These are phyloP conservation scores for Cisticola juncidis DNA, from an alignment of 2,113 vertebrate species.

Conservation along the genomic window DNA sequence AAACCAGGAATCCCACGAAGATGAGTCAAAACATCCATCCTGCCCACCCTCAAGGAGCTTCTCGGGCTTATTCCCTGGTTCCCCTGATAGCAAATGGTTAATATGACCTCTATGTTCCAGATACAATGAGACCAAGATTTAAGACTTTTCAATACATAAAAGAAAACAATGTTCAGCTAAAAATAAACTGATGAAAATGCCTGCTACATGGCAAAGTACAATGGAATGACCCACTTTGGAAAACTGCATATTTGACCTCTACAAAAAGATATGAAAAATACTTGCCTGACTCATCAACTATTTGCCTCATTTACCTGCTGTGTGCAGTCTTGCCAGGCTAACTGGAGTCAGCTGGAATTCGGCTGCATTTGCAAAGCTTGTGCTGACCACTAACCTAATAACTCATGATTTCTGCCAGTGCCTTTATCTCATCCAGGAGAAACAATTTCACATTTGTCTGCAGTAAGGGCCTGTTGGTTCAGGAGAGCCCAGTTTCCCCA, in stretches of 20 bases:
- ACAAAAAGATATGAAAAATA: background rate
- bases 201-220: background rate
- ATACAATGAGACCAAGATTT: background rate
- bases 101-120: background rate
- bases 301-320: background rate
- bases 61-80: background rate
- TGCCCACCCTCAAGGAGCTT: background rate
- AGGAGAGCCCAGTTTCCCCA: background rate
- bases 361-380: background rate
- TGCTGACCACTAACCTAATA: background rate
- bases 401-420: background rate
- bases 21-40: background rate
- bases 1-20: background rate
- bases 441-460: background rate
- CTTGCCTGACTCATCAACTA: background rate
- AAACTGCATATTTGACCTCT: background rate
- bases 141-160: background rate
- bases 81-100: background rate
- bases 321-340: background rate
- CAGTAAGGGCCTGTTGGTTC: background rate
- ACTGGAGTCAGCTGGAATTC: background rate
- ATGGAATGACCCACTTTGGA: background rate
- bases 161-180: background rate
- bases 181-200: background rate
- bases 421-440: background rate